Evolutionary conservation across 2,888 invertebrate genomes (phyloP), one percentile per base, ranked within the genome.

Genomic region (Hemithea aestivaria): DNA sequence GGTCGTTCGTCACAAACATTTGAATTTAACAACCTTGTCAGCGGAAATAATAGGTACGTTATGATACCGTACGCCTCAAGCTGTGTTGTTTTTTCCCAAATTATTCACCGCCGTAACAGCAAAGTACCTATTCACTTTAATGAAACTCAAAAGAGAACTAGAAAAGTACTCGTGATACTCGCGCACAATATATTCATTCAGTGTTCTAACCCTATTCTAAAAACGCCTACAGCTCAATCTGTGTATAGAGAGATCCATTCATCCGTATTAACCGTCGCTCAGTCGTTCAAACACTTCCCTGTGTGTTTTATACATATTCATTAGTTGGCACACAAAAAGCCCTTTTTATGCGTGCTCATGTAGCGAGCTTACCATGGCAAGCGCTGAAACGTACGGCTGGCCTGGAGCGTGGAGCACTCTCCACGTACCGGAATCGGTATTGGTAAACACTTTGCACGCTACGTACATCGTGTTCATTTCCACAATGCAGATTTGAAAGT

Each of bases 281-380:
- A 11, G 26, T 27, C 29, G 27, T 23, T 28, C 25, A 40, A 35
- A 34, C 30, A 41, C 10, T 38, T 27, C 35, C 16, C 30, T 27
- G 28, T 35, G 29, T 21, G 34, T 33, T 12, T 10, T 25, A 36
- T 42, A 40, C 43, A 34, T 40, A 41, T 42, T 42, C 41, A 42
- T 42, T 35, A 40, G 45, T 43, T 36, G 33, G 40, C 45, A 44
- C 38, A 41, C 32, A 42, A 50, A 47, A 51, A 45, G 38, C 40
- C 40, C 45, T 43, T 45, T 40, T 40, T 51, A 48, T 48, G 48
- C 48, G 45, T 48, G 45, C 32, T 43, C 42, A 48, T 44, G 48
- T 30, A 27, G 39, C 35, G 27, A 6, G 24, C 32, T 37, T 37
- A 37, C 30, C 11, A 24, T 39, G 40, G 34, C 45, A 24, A 42